Evolutionary conservation across 2,888 invertebrate species (phyloP).

Genomic region (Nebria salina): DNA sequence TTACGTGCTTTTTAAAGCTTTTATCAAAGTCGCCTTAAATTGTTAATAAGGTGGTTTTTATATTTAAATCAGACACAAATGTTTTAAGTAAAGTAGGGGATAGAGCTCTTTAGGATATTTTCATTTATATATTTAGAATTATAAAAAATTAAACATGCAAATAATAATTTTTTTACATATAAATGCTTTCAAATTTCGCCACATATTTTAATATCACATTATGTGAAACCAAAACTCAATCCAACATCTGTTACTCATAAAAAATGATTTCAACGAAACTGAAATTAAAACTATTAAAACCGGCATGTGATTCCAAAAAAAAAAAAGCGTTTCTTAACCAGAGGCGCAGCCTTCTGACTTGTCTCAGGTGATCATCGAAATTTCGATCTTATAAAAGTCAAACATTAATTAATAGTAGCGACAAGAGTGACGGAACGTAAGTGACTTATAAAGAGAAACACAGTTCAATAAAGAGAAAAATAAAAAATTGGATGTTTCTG

Average conservation of each 20-base stretch:
- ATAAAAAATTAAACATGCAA: no score
- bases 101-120: no score
- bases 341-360: neutral
- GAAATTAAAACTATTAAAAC: neutral
- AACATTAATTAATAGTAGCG: neutral
- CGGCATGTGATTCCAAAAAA: neutral
- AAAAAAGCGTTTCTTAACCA: neutral
- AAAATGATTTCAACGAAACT: conserved; percentile 24
- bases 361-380: neutral
- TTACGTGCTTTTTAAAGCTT: no score
- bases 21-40: no score
- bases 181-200: no score
- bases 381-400: neutral
- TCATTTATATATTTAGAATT: no score
- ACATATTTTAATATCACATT: neutral
- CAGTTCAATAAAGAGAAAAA: neutral
- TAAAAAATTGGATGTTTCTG: neutral
- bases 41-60: no score
- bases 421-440: neutral
- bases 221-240: neutral
- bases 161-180: no score
- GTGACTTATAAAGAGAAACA: neutral
- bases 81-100: no score
- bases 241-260: neutral
- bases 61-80: no score